Base-by-base conservation (phyloP, 1,140 invertebrate species). In the Gerris buenoi region DNA sequence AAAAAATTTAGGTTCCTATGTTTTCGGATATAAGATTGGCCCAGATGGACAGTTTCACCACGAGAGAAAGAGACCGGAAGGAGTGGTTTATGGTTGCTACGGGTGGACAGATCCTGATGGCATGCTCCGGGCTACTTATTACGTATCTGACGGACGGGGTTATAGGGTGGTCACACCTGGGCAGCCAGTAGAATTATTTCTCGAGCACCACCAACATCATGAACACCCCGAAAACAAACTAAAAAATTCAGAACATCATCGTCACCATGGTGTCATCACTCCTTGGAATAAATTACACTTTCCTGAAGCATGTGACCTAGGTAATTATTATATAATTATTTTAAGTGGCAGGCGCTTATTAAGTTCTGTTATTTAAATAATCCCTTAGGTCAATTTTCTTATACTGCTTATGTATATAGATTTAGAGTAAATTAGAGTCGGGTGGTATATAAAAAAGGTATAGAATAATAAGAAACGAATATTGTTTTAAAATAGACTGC, bases 41-140 rank as follows among this genome's bases (percentile, higher is more conserved):
- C 82, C 83, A 0, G 83, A 83, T 71, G 87, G 87, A 13, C 87
- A 89, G 73, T 90, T 90, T 73, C 87, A 90, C 72, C 87, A 90
- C 70, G 88, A 90, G 77, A 83, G 80, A 46, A 81, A 84, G 65
- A 86, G 85, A 15, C 82, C 85, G 0, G 86, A 89, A 71, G 85
- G 85, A 13, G 83, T 89, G 22, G 88, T 87, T 0, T 89, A 88
- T 69, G 88, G 88, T 69, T 89, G 88, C 75, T 89, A 89, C 68
- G 88, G 88, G 56, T 87, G 86, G 72, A 81, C 89, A 18, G 86
- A 88, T 74, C 83, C 86, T 1, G 81, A 85, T 60, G 82, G 84
- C 25, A 80, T 82, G 68, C 75, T 87, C 1, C 79, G 82, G 57
- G 84, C 83, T 28, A 88, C 86, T 27, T 87, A 88, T 75, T 91